These are phyloP conservation scores for Aleiodes sp. DNA, from an alignment of 1,140 invertebrate genomes.

Conservation along the genomic window DNA sequence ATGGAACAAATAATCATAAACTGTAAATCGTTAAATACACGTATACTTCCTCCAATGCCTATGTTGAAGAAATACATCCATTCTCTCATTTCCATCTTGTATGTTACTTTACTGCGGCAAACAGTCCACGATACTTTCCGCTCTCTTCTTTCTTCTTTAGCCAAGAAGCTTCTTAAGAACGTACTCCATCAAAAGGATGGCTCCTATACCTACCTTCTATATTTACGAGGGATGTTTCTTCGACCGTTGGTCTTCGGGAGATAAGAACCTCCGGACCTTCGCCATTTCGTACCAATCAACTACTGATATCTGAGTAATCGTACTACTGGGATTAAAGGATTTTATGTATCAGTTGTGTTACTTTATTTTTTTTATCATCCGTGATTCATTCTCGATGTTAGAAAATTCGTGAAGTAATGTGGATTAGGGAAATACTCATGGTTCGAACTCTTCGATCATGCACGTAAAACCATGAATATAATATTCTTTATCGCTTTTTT, in stretches of 20 bases:
- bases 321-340: background rate
- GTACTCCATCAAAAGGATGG: slow-evolving; percentile 62
- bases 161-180: slow-evolving; percentile 58
- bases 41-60: background rate
- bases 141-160: slow-evolving; percentile 2
- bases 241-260: slow-evolving; percentile 49
- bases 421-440: no score
- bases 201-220: slow-evolving; percentile 59
- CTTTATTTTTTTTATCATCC: background rate
- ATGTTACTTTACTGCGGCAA: no score
- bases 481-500: background rate
- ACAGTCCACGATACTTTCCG: slow-evolving; percentile 19
- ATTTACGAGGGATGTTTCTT: slow-evolving; percentile 63
- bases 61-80: slow-evolving; percentile 3
- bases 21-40: slow-evolving; percentile 54
- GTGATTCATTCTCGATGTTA: background rate
- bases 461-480: no score
- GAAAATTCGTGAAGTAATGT: background rate
- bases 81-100: no score
- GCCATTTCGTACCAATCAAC: slow-evolving; percentile 4
- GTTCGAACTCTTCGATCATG: no score
- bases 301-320: slow-evolving; percentile 19
- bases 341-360: background rate
- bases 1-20: slow-evolving; percentile 53
- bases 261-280: slow-evolving; percentile 47